Evolutionary conservation across 1,140 invertebrate species (phyloP).

Genomic region (Magallana angulata): DNA sequence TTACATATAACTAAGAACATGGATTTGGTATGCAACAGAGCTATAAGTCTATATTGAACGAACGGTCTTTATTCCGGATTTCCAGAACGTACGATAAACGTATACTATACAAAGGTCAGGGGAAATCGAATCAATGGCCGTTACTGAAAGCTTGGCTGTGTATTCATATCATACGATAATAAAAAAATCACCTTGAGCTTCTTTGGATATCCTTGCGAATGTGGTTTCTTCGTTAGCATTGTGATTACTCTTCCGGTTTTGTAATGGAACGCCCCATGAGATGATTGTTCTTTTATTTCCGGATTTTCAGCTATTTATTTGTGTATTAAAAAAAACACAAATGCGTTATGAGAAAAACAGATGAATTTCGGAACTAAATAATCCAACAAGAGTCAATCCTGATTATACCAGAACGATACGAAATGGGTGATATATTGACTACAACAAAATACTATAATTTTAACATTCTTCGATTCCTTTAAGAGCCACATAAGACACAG

Average conservation of each 20-base stretch:
- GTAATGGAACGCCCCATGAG: conserved; percentile 10
- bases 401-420: not conserved
- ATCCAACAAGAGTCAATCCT: not conserved
- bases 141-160: not conserved
- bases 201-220: conserved; percentile 6
- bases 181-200: not conserved
- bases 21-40: conserved; percentile 15
- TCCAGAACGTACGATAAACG: conserved; percentile 5
- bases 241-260: conserved; percentile 17
- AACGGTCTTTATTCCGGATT: conserved; percentile 9
- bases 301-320: not conserved
- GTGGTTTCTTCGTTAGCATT: conserved; percentile 18
- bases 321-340: not conserved
- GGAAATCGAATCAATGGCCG: conserved; percentile 20
- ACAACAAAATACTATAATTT: too few species aligned
- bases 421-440: too few species aligned
- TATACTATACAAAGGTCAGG: not conserved
- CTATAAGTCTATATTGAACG: not conserved
- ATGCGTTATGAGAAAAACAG: conserved; percentile 19
- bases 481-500: too few species aligned
- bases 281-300: conserved; percentile 27
- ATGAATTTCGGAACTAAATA: conserved; percentile 11
- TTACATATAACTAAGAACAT: not conserved
- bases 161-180: conserved; percentile 16
- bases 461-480: too few species aligned